Conservation (phyloP, 2,888 invertebrate species). For the Brenthis ino region DNA sequence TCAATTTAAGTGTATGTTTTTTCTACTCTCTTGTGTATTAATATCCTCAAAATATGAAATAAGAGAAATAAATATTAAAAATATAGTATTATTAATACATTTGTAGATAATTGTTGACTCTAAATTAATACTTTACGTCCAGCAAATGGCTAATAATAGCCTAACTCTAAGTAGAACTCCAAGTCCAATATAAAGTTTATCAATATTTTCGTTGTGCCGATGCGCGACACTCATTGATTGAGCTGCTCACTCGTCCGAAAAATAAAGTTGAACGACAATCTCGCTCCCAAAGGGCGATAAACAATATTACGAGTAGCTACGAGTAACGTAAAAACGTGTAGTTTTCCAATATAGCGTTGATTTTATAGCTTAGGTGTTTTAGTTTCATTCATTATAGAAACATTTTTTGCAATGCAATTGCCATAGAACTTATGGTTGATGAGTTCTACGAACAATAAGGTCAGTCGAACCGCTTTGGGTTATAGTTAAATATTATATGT, state of each 20-base stretch:
- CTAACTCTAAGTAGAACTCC: constrained; percentile 10
- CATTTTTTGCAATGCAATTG: too few relatives aligned
- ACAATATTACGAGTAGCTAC: constrained; percentile 37
- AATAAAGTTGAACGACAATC: constrained; percentile 63
- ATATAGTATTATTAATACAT: neutral
- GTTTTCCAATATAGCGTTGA: constrained; percentile 7
- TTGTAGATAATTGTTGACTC: neutral
- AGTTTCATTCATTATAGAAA: too few relatives aligned
- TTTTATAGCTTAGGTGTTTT: neutral
- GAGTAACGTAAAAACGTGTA: constrained; percentile 9
- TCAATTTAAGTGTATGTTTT: too few relatives aligned
- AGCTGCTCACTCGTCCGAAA: constrained; percentile 60
- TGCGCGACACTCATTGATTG: constrained; percentile 69
- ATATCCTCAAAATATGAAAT: too few relatives aligned
- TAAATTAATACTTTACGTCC: too few relatives aligned
- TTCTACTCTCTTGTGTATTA: too few relatives aligned
- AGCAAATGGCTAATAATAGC: neutral
- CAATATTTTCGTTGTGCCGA: constrained; percentile 69
- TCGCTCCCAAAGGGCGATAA: constrained; percentile 39
- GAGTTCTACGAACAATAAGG: too few relatives aligned
- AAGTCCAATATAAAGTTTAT: constrained; percentile 62
- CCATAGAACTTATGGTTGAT: too few relatives aligned
- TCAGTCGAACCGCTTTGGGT: too few relatives aligned
- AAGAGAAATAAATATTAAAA: neutral
- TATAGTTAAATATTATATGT: too few relatives aligned